phyloP scores from a whole-genome alignment of 2,113 vertebrate species.

The Menidia beryllina region DNA sequence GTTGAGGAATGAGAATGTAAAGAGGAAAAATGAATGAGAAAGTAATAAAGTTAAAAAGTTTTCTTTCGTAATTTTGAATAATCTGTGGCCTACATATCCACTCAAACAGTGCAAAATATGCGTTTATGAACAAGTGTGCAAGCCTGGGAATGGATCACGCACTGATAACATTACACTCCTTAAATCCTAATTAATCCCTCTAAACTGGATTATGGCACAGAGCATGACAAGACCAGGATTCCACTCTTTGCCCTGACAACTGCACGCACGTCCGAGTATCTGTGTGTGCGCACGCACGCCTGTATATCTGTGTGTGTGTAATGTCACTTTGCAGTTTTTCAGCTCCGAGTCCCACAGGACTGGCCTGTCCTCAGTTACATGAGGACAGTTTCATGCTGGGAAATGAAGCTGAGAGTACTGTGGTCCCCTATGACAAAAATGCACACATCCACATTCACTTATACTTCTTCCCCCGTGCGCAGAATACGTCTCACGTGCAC shows the following conservation, averaged over 20 bases:
- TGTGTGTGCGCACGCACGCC: constrained; percentile 2
- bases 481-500: not conserved
- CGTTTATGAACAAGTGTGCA: constrained; percentile 29
- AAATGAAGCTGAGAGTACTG: constrained; percentile 64
- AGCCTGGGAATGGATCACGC: constrained; percentile 58
- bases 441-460: constrained; percentile 7
- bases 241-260: constrained; percentile 42
- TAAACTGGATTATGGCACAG: constrained; percentile 76
- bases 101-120: constrained; percentile 34
- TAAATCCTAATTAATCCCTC: constrained; percentile 83
- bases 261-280: not conserved
- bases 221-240: constrained; percentile 76
- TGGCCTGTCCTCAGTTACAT: constrained; percentile 55
- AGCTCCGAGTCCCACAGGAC: constrained; percentile 61
- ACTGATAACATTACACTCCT: constrained; percentile 79
- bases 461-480: constrained; percentile 10
- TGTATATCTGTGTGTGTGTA: constrained; percentile 4
- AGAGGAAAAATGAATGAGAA: constrained; percentile 35
- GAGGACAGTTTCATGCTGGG: too few relatives aligned
- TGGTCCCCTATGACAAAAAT: constrained; percentile 53
- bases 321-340: constrained; percentile 47
- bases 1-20: constrained; percentile 17
- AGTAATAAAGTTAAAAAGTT: constrained; percentile 52
- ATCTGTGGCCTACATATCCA: constrained; percentile 64
- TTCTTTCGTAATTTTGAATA: constrained; percentile 52